Percentiles rank a stretch among this genome's conserved stretches.
These are phyloP conservation scores for Anisognathus igniventris DNA, from an alignment of 2,797 vertebrate species.

Conservation along the genomic window DNA sequence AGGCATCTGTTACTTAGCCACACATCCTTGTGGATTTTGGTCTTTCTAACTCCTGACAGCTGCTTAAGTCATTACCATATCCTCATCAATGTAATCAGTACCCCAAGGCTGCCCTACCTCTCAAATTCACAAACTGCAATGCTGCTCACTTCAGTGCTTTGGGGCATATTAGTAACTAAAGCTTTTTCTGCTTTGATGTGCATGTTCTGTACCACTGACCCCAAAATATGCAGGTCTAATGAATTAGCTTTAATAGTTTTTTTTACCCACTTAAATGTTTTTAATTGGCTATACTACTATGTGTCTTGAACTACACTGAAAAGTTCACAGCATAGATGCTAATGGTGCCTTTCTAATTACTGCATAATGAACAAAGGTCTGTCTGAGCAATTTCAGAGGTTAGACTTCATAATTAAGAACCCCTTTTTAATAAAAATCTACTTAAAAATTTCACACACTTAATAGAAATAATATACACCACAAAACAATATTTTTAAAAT, in stretches of 20 bases:
- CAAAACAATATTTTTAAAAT: not conserved
- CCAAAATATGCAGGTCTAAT: constrained; percentile 76
- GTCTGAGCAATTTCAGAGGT: constrained; percentile 73
- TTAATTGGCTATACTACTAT: constrained; percentile 76
- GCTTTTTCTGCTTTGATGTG: constrained; percentile 73
- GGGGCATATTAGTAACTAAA: constrained; percentile 65
- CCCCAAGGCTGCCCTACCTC: constrained; percentile 50
- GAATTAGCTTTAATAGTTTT: constrained; percentile 77
- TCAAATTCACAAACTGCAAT: constrained; percentile 58
- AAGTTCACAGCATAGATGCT: constrained; percentile 75
- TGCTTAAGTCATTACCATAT: constrained; percentile 63
- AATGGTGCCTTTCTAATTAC: constrained; percentile 78
- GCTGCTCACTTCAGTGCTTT: constrained; percentile 66
- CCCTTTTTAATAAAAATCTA: constrained; percentile 45
- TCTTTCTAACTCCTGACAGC: constrained; percentile 39
- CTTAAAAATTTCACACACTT: not conserved
- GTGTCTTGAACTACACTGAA: constrained; percentile 73
- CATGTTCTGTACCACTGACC: constrained; percentile 69
- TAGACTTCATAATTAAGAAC: constrained; percentile 66
- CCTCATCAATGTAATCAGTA: constrained; percentile 67
- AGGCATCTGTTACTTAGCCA: constrained; percentile 48
- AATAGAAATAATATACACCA: not conserved
- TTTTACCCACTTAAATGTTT: constrained; percentile 75
- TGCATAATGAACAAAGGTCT: constrained; percentile 74
- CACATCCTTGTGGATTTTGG: constrained; percentile 40